These are phyloP conservation scores for Porites lutea DNA, from an alignment of 64 coral and sea anemone species.

Conservation along the genomic window DNA sequence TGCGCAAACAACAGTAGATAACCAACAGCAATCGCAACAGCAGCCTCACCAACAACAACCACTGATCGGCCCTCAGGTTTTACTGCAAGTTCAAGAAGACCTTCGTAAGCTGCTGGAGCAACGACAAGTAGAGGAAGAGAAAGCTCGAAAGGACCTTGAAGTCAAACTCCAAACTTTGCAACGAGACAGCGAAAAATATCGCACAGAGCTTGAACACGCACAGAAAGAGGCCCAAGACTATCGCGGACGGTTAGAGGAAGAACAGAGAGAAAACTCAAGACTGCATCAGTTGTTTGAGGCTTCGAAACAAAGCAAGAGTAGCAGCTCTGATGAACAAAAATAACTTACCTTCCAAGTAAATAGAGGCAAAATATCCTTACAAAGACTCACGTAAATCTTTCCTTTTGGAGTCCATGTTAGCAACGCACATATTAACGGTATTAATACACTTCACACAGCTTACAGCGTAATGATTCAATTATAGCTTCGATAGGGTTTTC, in stretches of 20 bases:
- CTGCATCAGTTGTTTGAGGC: slow-evolving; percentile 84
- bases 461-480: no score
- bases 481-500: no score
- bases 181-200: slow-evolving; percentile 93
- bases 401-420: no score
- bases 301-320: slow-evolving; percentile 39
- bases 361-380: background rate
- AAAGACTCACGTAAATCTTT: background rate
- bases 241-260: slow-evolving; percentile 75
- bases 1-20: slow-evolving; percentile 26
- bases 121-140: slow-evolving; percentile 83
- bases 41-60: slow-evolving; percentile 42
- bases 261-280: slow-evolving; percentile 75
- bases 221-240: slow-evolving; percentile 93
- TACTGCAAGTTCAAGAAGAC: slow-evolving; percentile 93
- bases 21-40: slow-evolving; percentile 41
- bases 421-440: no score
- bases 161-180: slow-evolving; percentile 84
- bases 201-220: slow-evolving; percentile 86
- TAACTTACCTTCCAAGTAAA: background rate
- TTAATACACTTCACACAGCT: no score
- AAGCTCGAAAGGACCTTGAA: slow-evolving; percentile 87
- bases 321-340: background rate
- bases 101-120: slow-evolving; percentile 88
- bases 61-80: slow-evolving; percentile 40